Base-by-base conservation (phyloP, 2,888 invertebrate genomes). In the Hecatera dysodea region DNA sequence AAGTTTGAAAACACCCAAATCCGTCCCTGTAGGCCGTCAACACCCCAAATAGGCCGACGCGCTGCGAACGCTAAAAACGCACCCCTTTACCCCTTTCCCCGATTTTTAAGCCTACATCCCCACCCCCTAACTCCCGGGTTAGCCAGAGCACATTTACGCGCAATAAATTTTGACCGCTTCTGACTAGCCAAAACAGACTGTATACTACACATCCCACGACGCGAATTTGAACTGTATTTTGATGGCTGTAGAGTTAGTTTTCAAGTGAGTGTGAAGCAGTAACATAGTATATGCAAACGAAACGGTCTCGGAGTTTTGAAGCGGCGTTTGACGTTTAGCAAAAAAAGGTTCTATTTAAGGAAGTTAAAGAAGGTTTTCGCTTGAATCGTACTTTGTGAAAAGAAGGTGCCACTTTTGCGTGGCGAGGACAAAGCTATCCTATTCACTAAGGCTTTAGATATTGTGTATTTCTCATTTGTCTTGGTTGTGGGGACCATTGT, bases 121-220 rank as follows among this genome's bases (percentile, higher is more conserved):
- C 92, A 77, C 84, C 89, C 92, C 94, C 94, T 94, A 95, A 95
- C 94, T 89, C 94, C 95, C 94, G 94, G 94, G 95, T 95, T 96
- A 95, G 95, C 95, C 93, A 89, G 94, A 94, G 95, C 95, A 95
- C 96, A 95, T 95, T 96, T 96, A 96, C 95, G 95, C 95, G 94
- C 95, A 95, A 96, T 96, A 96, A 96, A 96, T 96, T 96, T 95
- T 95, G 94, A 95, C 95, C 94, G 92, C 92, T 91, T 84, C 87
- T 90, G 87, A 89, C 90, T 89, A 88, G 87, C 84, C 91, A 90
- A 93, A 95, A 95, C 91, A 93, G 88, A 93, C 85, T 90, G 89
- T 93, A 87, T 90, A 82, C 93, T 71, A 59, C 64, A 50, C 57
- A 69, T 60, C 27, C 67, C 46, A 67, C 53, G 77, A 81, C 57